These are phyloP conservation scores for Mastacembelus armatus DNA, from an alignment of 2,797 vertebrate genomes.

Conservation along the genomic window DNA sequence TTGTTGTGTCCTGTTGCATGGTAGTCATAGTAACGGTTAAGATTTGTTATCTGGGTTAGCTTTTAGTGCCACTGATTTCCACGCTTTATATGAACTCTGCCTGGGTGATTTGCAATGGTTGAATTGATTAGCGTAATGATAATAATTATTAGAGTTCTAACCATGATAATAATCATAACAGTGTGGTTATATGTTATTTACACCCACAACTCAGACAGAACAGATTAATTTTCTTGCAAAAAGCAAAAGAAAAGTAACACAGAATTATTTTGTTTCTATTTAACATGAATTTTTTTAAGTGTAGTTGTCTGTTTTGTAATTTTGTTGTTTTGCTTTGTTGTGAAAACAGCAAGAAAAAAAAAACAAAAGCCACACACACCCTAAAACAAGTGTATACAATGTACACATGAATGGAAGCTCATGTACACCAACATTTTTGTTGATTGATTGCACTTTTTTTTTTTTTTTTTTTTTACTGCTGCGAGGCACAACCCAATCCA, in stretches of 20 bases:
- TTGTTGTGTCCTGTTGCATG: conserved; percentile 28
- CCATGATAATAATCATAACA: neutral
- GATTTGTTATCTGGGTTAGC: conserved; percentile 46
- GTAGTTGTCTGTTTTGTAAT: neutral
- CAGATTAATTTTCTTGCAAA: no score
- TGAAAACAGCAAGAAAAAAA: neutral
- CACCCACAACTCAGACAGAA: neutral
- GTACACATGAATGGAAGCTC: conserved; percentile 15
- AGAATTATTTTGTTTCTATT: no score
- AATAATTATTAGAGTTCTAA: conserved; percentile 6
- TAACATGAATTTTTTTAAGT: neutral
- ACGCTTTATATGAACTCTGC: conserved; percentile 14
- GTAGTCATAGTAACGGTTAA: conserved; percentile 33
- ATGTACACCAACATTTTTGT: conserved; percentile 39
- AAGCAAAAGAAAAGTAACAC: no score
- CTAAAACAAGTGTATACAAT: neutral
- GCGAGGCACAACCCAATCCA: conserved; percentile 57
- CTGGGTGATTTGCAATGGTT: conserved; percentile 19
- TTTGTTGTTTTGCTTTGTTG: neutral
- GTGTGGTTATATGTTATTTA: neutral
- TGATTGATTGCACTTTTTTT: conserved; percentile 52
- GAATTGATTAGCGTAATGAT: conserved; percentile 5
- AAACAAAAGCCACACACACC: no score
- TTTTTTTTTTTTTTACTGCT: conserved; percentile 58
- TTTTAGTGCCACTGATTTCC: conserved; percentile 36